A percentile compares a stretch with the other conserved stretches of the same genome.
Evolutionary conservation across 2,113 vertebrate genomes (phyloP).

Genomic region (Mixornis gularis): DNA sequence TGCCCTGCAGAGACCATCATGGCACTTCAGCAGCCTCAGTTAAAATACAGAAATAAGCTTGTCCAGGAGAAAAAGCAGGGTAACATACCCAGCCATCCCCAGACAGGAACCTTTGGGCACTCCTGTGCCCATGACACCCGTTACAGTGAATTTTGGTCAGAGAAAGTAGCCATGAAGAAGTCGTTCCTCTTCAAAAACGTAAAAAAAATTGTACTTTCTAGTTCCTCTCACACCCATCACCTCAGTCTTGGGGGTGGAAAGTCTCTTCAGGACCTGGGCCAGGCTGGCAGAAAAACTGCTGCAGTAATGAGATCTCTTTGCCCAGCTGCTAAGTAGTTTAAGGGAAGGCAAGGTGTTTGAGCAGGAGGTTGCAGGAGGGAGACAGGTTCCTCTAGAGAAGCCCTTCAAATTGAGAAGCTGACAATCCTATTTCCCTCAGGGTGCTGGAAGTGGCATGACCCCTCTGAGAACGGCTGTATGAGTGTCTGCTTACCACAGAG

Average conservation of each 20-base stretch:
- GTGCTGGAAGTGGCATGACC: not conserved
- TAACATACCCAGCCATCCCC: not conserved
- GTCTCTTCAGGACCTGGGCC: not conserved
- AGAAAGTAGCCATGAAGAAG: too few relatives aligned
- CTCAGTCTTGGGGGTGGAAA: not conserved
- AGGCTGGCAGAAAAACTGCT: not conserved
- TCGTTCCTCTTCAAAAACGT: not conserved
- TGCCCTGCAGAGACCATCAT: not conserved
- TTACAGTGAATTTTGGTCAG: not conserved
- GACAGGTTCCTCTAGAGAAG: not conserved
- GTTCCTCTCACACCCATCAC: not conserved
- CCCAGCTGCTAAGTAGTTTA: not conserved
- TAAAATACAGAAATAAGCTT: not conserved
- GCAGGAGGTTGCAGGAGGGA: not conserved
- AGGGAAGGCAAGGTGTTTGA: not conserved
- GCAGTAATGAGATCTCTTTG: not conserved
- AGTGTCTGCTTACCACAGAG: accelerated
- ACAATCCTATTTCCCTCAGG: not conserved
- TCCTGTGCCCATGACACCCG: not conserved
- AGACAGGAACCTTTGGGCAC: not conserved
- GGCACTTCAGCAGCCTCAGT: not conserved
- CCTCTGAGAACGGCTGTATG: accelerated
- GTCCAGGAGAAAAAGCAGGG: not conserved
- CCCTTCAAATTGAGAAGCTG: not conserved
- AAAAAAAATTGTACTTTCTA: not conserved